Conservation (phyloP, 2,113 vertebrate genomes). For the Coracopsis vasa region DNA sequence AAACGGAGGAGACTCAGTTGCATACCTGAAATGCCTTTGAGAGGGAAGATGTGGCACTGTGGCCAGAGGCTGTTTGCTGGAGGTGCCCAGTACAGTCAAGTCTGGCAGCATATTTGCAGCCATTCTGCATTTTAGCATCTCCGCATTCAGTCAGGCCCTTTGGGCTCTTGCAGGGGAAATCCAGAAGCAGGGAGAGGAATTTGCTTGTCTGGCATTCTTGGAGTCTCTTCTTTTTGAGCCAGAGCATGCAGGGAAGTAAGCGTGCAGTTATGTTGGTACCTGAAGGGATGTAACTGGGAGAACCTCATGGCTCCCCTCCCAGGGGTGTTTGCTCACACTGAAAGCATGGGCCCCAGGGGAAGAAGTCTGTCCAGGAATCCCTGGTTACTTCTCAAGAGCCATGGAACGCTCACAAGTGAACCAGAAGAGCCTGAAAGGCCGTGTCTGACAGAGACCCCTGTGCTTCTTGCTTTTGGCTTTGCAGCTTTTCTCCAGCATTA, state of each 20-base stretch:
- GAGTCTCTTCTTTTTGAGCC: background rate
- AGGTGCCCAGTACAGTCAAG: background rate
- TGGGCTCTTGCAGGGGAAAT: background rate
- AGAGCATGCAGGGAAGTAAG: background rate
- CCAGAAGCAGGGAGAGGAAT: background rate
- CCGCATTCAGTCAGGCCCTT: background rate
- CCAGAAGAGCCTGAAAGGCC: background rate
- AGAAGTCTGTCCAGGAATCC: background rate
- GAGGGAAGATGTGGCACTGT: background rate
- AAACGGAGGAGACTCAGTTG: background rate
- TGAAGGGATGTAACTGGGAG: background rate
- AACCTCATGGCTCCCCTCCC: background rate
- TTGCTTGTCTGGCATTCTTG: background rate
- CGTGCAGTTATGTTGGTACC: background rate
- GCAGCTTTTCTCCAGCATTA: background rate
- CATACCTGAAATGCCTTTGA: background rate
- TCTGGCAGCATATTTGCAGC: background rate
- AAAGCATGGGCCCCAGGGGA: background rate
- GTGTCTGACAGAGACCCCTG: background rate
- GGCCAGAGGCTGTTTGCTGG: background rate
- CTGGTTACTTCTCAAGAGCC: background rate
- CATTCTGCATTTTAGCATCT: background rate
- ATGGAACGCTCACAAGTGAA: background rate
- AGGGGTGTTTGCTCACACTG: rapidly evolving
- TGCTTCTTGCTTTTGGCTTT: background rate